Evolutionary conservation across 2,888 invertebrate species (phyloP).

Genomic region (Ophioninae sp.): DNA sequence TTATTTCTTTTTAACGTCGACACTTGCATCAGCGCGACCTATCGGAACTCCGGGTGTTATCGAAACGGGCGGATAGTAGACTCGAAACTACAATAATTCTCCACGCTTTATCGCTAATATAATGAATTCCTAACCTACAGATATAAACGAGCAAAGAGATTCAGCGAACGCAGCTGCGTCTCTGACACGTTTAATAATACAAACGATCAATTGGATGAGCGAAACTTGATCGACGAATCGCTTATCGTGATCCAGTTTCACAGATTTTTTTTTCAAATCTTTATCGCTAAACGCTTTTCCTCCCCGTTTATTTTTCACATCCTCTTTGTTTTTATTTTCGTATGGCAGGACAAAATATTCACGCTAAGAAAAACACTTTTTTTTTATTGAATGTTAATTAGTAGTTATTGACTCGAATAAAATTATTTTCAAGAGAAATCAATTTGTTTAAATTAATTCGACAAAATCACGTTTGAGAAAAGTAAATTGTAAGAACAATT

Average conservation of each 20-base stretch:
- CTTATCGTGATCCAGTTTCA: constrained; percentile 64
- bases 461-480: too few relatives aligned
- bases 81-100: constrained; percentile 31
- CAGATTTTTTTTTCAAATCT: constrained; percentile 12
- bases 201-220: constrained; percentile 65
- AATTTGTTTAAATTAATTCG: too few relatives aligned
- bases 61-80: constrained; percentile 21
- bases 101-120: constrained; percentile 42
- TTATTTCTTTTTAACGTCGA: not conserved
- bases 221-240: constrained; percentile 62
- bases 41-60: constrained; percentile 20
- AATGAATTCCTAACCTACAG: constrained; percentile 47
- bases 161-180: constrained; percentile 49
- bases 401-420: too few relatives aligned
- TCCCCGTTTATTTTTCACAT: not conserved
- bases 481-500: too few relatives aligned
- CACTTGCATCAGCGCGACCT: constrained; percentile 25
- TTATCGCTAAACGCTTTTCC: not conserved
- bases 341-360: too few relatives aligned
- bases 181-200: constrained; percentile 38
- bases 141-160: constrained; percentile 20
- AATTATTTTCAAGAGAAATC: too few relatives aligned
- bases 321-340: not conserved
- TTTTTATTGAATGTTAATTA: too few relatives aligned
- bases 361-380: too few relatives aligned